Evolutionary conservation across 2,113 vertebrate species (phyloP), one percentile per base, ranked within the genome.

Genomic region (Scatophagus argus): DNA sequence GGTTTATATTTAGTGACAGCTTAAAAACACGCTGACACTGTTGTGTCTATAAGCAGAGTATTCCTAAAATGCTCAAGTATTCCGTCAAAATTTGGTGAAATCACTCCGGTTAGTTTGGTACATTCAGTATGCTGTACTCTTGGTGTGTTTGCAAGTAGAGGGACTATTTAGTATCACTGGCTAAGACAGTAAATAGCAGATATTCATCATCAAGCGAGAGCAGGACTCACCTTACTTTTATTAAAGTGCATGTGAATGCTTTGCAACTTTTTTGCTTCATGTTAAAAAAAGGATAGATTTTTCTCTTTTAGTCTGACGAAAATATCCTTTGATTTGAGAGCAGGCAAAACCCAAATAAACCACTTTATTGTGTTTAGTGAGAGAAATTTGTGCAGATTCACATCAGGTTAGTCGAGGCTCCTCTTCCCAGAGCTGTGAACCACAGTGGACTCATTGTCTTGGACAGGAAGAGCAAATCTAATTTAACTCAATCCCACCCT

Each of bases 401-500:
- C 69, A 70, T 71, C 36, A 69, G 64, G 51, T 74, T 49, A 13
- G 23, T 44, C 12, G 61, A 72, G 73, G 39, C 52, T 65, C 73
- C 52, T 79, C 82, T 81, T 82, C 62, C 81, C 54, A 47, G 44
- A 74, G 83, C 68, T 25, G 77, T 54, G 17, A 83, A 41, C 72
- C 67, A 92, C 82, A 93, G 76, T 85, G 55, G 80, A 74, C 71
- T 73, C 73, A 85, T 91, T 92, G 89, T 93, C 69, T 51, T 21
- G 56, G 77, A 77, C 80, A 74, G 76, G 67, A 89, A 88, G 68
- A 89, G n/a, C 79, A 89, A 86, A 91, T 91, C 85, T 78, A 90
- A 84, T 92, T 90, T 79, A 83, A 79, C 46, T 74, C 77, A 43
- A 78, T 60, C 81, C 79, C 63, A 16, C 60, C 68, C 55, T n/a